Evolutionary conservation across 2,797 vertebrate species (phyloP).

Genomic region (Somateria mollissima): DNA sequence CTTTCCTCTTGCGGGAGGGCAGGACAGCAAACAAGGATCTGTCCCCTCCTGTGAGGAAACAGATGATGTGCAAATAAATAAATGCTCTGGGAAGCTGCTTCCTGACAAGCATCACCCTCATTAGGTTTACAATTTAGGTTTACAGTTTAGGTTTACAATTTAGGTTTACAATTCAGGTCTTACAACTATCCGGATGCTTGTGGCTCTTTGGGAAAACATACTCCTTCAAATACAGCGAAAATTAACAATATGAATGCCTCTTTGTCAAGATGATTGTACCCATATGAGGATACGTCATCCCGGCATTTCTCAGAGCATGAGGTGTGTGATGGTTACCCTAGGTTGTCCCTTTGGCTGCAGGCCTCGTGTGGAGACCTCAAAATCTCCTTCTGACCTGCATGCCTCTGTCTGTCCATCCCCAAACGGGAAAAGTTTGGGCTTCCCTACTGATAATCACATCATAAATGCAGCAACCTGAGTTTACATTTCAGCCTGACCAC

Average conservation of each 20-base stretch:
- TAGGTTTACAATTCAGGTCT: too few relatives aligned
- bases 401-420: fast-evolving
- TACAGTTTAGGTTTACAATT: too few relatives aligned
- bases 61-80: fast-evolving
- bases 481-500: neutral
- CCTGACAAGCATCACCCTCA: neutral
- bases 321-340: neutral
- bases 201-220: neutral
- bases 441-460: neutral
- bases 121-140: neutral
- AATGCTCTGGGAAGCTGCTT: neutral
- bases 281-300: too few relatives aligned
- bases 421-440: neutral
- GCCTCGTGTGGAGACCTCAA: neutral
- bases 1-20: too few relatives aligned
- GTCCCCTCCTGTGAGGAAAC: neutral
- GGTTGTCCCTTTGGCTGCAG: neutral
- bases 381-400: neutral
- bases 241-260: neutral
- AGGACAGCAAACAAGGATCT: too few relatives aligned
- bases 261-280: neutral
- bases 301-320: neutral
- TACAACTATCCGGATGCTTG: neutral
- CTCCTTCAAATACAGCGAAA: neutral
- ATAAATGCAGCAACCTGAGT: neutral